A percentile compares a stretch with the other conserved stretches of the same genome.
These are phyloP conservation scores for Ooceraea biroi DNA, from an alignment of 1,140 invertebrate species.

Conservation along the genomic window DNA sequence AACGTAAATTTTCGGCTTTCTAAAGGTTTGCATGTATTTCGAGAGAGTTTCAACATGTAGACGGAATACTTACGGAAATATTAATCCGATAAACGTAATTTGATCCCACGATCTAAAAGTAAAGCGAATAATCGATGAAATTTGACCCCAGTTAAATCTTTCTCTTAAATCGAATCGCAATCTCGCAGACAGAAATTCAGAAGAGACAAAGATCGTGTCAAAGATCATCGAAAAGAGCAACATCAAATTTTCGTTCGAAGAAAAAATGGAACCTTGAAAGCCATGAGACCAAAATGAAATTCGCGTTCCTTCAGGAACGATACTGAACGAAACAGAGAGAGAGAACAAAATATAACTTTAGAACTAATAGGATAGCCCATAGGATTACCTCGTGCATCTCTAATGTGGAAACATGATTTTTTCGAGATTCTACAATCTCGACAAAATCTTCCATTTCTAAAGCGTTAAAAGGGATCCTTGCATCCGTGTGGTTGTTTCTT, in stretches of 20 bases:
- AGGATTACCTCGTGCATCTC: neutral
- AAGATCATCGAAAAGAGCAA: constrained; percentile 15
- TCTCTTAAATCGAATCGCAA: no score
- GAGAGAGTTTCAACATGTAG: no score
- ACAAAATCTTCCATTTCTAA: constrained; percentile 15
- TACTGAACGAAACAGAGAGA: no score
- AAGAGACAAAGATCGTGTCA: constrained; percentile 16
- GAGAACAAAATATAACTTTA: neutral
- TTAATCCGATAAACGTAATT: no score
- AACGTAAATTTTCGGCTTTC: neutral
- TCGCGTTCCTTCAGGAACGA: neutral
- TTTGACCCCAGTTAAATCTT: no score
- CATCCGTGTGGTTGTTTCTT: constrained; percentile 17
- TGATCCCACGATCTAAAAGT: no score
- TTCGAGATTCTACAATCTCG: constrained; percentile 1
- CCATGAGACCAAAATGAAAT: constrained; percentile 13
- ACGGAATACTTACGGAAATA: no score
- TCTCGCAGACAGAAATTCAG: neutral
- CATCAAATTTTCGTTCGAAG: constrained; percentile 8
- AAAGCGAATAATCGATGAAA: no score
- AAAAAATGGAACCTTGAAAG: constrained; percentile 2
- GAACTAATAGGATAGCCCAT: no score
- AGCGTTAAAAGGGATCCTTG: constrained; percentile 23
- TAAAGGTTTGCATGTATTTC: neutral
- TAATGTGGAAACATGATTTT: neutral